Percentiles rank a stretch among this genome's conserved stretches.
These are phyloP conservation scores for Epizoanthus rinbou DNA, from an alignment of 92 coral and sea anemone species.

Conservation along the genomic window DNA sequence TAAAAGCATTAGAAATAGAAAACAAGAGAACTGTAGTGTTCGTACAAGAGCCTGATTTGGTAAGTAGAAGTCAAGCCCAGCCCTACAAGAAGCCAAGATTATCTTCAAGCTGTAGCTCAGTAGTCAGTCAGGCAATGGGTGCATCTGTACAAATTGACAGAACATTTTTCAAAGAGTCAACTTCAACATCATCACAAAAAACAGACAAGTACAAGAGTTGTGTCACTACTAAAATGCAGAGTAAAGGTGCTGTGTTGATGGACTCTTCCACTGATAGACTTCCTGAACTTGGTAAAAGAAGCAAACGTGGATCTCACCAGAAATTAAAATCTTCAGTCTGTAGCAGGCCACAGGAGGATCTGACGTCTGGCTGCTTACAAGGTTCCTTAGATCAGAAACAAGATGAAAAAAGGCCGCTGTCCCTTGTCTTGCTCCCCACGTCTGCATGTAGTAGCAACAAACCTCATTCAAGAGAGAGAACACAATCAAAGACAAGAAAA, in stretches of 20 bases:
- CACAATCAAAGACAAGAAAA: not conserved
- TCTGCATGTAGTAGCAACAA: slow-evolving; percentile 1
- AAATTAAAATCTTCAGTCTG: not conserved
- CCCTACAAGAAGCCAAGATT: not conserved
- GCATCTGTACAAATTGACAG: slow-evolving; percentile 9
- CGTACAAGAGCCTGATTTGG: not conserved
- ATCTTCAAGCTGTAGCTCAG: not conserved
- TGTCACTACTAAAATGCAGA: not conserved
- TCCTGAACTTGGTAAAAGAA: not conserved
- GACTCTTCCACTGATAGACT: not conserved
- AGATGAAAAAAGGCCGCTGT: not conserved
- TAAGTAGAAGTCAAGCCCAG: not conserved
- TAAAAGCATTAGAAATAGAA: not conserved
- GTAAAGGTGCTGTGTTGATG: not conserved
- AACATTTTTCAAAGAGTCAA: not conserved
- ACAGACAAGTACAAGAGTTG: slow-evolving; percentile 3
- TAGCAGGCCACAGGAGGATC: not conserved
- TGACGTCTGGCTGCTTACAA: not conserved
- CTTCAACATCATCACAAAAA: not conserved
- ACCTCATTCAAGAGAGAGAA: not conserved
- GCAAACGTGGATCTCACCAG: not conserved
- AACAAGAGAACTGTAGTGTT: not conserved
- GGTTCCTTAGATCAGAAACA: not conserved
- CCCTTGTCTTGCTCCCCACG: not conserved
- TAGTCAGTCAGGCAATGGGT: not conserved